A percentile compares a stretch with the other conserved stretches of the same genome.
Evolutionary conservation across 2,797 vertebrate species (phyloP).

Genomic region (Zenarchopterus dispar): DNA sequence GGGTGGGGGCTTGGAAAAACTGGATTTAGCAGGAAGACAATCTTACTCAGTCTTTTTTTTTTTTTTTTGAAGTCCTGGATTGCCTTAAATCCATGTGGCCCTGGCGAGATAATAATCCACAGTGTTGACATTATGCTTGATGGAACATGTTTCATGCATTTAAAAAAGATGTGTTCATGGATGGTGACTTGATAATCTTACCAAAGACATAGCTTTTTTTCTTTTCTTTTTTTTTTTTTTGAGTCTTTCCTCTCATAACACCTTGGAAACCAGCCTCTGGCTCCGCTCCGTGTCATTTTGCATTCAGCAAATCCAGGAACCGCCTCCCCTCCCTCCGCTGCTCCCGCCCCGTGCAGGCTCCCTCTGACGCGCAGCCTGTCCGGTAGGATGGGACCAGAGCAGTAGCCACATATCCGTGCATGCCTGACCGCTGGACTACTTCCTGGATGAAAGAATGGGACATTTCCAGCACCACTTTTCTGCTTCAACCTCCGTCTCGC

Average conservation of each 20-base stretch:
- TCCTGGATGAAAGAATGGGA: conserved; percentile 91
- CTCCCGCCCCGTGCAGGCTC: conserved; percentile 82
- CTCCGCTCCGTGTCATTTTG: conserved; percentile 63
- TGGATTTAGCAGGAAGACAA: conserved; percentile 12
- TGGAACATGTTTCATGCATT: conserved; percentile 44
- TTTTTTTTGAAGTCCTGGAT: background rate
- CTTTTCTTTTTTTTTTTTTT: conserved; percentile 38
- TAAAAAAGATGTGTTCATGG: background rate
- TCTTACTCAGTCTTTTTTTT: background rate
- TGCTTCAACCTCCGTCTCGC: conserved; percentile 53
- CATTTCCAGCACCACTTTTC: conserved; percentile 80
- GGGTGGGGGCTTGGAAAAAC: conserved; percentile 27
- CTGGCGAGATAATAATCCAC: conserved; percentile 12
- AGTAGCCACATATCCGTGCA: conserved; percentile 69
- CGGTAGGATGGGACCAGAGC: conserved; percentile 75
- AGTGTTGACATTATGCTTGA: conserved; percentile 31
- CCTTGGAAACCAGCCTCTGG: conserved; percentile 44
- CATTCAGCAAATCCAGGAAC: conserved; percentile 64
- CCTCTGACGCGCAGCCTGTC: conserved; percentile 76
- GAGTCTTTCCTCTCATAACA: conserved; percentile 32
- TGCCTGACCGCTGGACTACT: conserved; percentile 81
- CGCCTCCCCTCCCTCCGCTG: conserved; percentile 61
- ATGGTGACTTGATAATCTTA: conserved; percentile 36
- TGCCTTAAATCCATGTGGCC: background rate
- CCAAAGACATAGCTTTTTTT: background rate